phyloP scores from a whole-genome alignment of 1,140 invertebrate genomes.

The Drosophila melanogaster region DNA sequence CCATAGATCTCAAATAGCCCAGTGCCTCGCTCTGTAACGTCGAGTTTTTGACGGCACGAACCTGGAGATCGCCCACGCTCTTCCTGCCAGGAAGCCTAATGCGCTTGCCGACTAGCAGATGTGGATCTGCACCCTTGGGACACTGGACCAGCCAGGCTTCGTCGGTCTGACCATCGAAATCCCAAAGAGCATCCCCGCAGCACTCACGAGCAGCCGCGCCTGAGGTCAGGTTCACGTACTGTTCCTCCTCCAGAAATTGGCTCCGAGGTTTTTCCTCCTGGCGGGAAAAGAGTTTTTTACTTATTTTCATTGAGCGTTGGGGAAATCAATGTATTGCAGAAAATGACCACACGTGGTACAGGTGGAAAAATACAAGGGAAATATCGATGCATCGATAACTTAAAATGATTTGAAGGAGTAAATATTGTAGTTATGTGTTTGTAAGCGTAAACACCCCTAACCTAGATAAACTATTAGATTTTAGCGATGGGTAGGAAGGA shows the following conservation, averaged over 20 bases:
- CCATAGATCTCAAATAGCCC: constrained; percentile 51
- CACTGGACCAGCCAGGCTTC: constrained; percentile 69
- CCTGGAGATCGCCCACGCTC: constrained; percentile 39
- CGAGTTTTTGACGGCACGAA: constrained; percentile 26
- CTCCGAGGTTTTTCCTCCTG: neutral
- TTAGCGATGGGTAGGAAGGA: too few relatives aligned
- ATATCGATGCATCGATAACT: too few relatives aligned
- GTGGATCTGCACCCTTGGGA: constrained; percentile 39
- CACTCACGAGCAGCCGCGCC: neutral
- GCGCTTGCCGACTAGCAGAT: constrained; percentile 20
- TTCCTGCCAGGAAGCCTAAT: constrained; percentile 64
- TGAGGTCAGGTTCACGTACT: neutral
- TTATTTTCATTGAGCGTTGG: too few relatives aligned
- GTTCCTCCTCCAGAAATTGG: constrained; percentile 37
- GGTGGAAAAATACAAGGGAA: too few relatives aligned
- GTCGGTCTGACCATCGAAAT: constrained; percentile 42
- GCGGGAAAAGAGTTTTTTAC: neutral
- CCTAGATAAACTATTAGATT: too few relatives aligned
- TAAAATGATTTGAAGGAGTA: too few relatives aligned
- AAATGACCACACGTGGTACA: too few relatives aligned
- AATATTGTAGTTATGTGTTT: too few relatives aligned
- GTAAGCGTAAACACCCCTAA: too few relatives aligned
- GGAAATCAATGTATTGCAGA: too few relatives aligned
- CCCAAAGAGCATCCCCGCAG: constrained; percentile 12
- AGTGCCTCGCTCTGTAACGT: constrained; percentile 13